These are phyloP conservation scores for Trichogramma pretiosum DNA, from an alignment of 1,140 invertebrate species.

Conservation along the genomic window DNA sequence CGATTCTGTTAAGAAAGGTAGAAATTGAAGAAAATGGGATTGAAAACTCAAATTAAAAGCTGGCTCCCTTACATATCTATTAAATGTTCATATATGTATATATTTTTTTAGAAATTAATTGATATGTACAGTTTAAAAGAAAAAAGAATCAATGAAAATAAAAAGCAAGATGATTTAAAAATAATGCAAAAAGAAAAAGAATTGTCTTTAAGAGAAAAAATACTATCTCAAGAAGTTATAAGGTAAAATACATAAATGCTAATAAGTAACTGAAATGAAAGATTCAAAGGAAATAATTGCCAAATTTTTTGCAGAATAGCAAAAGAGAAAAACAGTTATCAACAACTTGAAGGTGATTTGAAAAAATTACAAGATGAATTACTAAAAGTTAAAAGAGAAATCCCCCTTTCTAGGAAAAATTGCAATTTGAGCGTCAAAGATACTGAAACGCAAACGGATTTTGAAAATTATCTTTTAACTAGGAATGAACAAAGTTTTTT, in stretches of 20 bases:
- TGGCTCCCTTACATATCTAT: too few relatives aligned
- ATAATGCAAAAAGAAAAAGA: constrained; percentile 34
- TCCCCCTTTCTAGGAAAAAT: constrained; percentile 9
- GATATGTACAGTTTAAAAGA: constrained; percentile 29
- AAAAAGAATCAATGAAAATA: constrained; percentile 28
- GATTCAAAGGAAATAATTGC: constrained; percentile 4
- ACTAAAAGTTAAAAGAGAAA: constrained; percentile 27
- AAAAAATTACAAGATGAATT: constrained; percentile 35
- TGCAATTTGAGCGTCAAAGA: constrained; percentile 19
- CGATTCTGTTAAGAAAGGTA: not conserved
- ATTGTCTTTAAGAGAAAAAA: constrained; percentile 33
- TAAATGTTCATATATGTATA: constrained; percentile 7
- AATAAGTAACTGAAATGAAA: constrained; percentile 1
- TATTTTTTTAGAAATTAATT: constrained; percentile 28
- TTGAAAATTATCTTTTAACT: constrained; percentile 18
- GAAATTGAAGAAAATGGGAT: constrained; percentile 9
- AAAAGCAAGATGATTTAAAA: constrained; percentile 22
- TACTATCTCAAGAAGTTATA: constrained; percentile 31
- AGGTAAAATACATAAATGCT: constrained; percentile 26
- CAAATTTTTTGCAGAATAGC: constrained; percentile 30
- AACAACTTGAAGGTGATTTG: constrained; percentile 33
- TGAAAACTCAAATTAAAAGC: constrained; percentile 1
- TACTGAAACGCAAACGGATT: constrained; percentile 35
- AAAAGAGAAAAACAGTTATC: constrained; percentile 28
- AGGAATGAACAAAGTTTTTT: constrained; percentile 22